These are phyloP conservation scores for Schizaphis graminum DNA, from an alignment of 2,888 invertebrate species.

Conservation along the genomic window DNA sequence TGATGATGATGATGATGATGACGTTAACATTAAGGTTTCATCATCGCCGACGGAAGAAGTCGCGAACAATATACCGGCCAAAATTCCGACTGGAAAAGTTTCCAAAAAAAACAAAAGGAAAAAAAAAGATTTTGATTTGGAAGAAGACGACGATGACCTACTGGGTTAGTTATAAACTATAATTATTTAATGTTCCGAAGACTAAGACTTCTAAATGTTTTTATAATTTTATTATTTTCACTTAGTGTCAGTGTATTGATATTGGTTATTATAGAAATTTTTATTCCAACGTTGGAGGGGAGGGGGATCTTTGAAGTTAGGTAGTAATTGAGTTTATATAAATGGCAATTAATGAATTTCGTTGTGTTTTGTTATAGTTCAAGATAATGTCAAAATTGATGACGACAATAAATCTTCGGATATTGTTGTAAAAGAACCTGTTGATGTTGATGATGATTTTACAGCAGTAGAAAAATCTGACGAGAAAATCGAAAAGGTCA, in stretches of 20 bases:
- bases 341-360: not conserved
- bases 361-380: not conserved
- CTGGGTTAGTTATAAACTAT: not conserved
- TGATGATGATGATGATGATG: not conserved
- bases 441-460: not conserved
- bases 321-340: not conserved
- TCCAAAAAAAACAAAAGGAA: constrained; percentile 45
- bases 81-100: constrained; percentile 19
- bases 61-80: not conserved
- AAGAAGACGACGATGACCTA: constrained; percentile 9
- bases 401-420: not conserved
- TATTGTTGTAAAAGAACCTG: not conserved
- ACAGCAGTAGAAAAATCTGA: too few relatives aligned
- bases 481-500: not conserved
- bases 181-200: not conserved
- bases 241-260: not conserved
- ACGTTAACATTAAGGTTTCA: not conserved
- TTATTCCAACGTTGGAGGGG: too few relatives aligned
- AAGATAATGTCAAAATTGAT: not conserved
- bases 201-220: not conserved
- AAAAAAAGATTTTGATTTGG: constrained; percentile 26
- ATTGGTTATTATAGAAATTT: not conserved
- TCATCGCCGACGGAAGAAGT: not conserved
- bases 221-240: not conserved
- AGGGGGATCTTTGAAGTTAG: not conserved